Evolutionary conservation across 2,888 invertebrate species (phyloP), one percentile per base, ranked within the genome.

Genomic region (Tridacna gigas): DNA sequence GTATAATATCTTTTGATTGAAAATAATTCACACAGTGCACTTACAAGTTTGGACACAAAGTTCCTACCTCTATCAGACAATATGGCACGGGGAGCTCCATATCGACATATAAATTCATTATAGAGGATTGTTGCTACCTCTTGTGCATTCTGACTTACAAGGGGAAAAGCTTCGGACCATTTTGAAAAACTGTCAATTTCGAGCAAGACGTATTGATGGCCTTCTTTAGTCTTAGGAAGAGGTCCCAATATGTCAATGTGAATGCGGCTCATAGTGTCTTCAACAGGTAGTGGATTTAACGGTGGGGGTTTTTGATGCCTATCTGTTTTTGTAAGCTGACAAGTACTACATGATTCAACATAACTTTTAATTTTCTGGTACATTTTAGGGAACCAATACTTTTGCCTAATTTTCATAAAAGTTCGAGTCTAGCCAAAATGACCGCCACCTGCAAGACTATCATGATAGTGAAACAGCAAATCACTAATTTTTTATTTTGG

Each of bases 81-180:
- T 81, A 89, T 51, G 5, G 66, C 48, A 28, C 78, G 66, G 15
- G 88, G 86, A 12, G 83, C 86, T 18, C 86, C 86, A 76, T 81
- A 86, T 13, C 88, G 45, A 20, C 79, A 65, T 28, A 86, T 77
- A 11, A 87, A 80, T 60, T 84, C 80, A 20, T 65, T 82, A 48
- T 86, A 89, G 37, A 87, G 65, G 63, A 86, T 74, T 1, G 51
- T 25, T 15, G 86, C 86, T 18, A 83, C 77, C 74, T 86, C 78
- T 22, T 67, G 63, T 61, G 89, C 88, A 18, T 79, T 79, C 66
- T 84, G 84, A 11, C 82, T 86, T 18, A 51, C 37, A 48, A 89
- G 26, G 4, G 89, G 86, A 81, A 85, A 86, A 9, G 83, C 84
- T 56, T 89, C 89, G 47, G 71, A 48, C 87, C 87, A 89, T 74